Evolutionary conservation across 2,888 invertebrate genomes (phyloP).

Genomic region (Phengaris arion): DNA sequence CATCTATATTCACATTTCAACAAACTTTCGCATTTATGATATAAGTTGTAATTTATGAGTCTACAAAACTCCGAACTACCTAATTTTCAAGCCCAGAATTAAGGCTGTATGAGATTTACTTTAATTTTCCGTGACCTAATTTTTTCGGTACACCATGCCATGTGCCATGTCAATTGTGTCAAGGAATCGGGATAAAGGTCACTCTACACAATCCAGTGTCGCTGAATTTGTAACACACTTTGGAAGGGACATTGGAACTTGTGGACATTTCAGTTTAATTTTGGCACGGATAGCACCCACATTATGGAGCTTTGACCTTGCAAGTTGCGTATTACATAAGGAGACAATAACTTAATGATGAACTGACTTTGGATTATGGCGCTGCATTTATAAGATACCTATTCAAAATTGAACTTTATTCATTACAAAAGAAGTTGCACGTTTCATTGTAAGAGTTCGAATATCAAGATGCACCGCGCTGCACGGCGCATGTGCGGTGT

Average conservation of each 20-base stretch:
- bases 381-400: too few species aligned
- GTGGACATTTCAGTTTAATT: slow-evolving; percentile 12
- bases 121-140: not conserved
- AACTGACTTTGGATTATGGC: too few species aligned
- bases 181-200: slow-evolving; percentile 15
- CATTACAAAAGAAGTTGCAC: too few species aligned
- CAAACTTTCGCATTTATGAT: too few species aligned
- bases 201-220: slow-evolving; percentile 10
- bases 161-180: slow-evolving; percentile 2
- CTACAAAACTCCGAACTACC: not conserved
- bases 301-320: not conserved
- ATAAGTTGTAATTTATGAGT: too few species aligned
- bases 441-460: too few species aligned
- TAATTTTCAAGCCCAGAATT: not conserved
- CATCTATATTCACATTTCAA: too few species aligned
- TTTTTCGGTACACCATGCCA: not conserved
- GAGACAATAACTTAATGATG: not conserved
- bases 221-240: slow-evolving; percentile 16
- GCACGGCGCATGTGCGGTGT: too few species aligned
- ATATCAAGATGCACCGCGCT: too few species aligned
- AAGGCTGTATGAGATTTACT: not conserved
- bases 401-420: too few species aligned
- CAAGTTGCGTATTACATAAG: not conserved
- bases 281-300: not conserved
- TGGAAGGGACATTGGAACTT: not conserved